These are phyloP conservation scores for Reticulitermes speratus DNA, from an alignment of 1,140 invertebrate species.

Conservation along the genomic window DNA sequence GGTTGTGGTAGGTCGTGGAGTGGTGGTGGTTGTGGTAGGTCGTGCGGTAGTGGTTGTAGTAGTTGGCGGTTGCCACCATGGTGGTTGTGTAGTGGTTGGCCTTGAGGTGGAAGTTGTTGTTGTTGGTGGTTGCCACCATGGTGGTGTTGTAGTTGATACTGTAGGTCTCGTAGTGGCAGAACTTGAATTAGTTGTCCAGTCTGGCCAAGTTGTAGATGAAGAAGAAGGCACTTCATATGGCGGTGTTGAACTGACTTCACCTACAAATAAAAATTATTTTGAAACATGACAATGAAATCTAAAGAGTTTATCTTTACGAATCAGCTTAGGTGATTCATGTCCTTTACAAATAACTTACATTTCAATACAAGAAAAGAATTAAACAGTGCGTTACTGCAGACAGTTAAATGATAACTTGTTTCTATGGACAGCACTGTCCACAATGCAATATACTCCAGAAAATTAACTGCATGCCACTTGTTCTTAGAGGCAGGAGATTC, in stretches of 20 bases:
- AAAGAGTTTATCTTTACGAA: too few relatives aligned
- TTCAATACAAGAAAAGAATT: too few relatives aligned
- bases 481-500: too few relatives aligned
- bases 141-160: conserved; percentile 37
- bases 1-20: too few relatives aligned
- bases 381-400: too few relatives aligned
- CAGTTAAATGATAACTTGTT: too few relatives aligned
- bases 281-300: too few relatives aligned
- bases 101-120: conserved; percentile 39
- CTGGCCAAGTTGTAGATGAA: conserved; percentile 27
- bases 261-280: conserved; percentile 37
- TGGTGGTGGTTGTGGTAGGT: conserved; percentile 37
- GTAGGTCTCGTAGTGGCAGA: conserved; percentile 35
- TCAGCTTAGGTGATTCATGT: too few relatives aligned
- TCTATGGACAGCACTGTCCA: too few relatives aligned
- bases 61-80: not conserved
- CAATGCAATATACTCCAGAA: too few relatives aligned
- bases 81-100: conserved; percentile 37
- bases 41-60: conserved; percentile 37
- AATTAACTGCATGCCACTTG: too few relatives aligned
- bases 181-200: conserved; percentile 39
- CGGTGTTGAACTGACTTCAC: conserved; percentile 43
- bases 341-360: too few relatives aligned
- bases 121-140: conserved; percentile 35
- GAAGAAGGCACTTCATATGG: conserved; percentile 37